Evolutionary conservation across 2,797 vertebrate species (phyloP).

Genomic region (Gadopsis marmoratus): DNA sequence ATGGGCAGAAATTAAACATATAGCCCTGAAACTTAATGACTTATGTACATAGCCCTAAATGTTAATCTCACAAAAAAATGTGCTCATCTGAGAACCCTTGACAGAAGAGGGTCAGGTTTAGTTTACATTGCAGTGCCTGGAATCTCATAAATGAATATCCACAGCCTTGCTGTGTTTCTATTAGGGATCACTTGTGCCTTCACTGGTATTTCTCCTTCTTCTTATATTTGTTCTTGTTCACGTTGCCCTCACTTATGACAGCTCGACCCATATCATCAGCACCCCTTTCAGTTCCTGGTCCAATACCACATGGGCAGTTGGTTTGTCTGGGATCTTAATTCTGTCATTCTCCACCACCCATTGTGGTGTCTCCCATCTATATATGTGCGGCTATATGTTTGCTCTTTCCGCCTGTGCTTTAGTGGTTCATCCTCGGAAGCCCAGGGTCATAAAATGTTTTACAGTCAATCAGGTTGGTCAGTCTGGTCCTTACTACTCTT

Average conservation of each 20-base stretch:
- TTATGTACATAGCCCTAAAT: conserved; percentile 2
- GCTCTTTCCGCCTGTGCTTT: background rate
- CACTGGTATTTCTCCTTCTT: conserved; percentile 3
- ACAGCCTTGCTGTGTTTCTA: background rate
- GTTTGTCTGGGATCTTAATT: conserved; percentile 12
- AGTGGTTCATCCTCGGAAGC: background rate
- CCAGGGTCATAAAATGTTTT: conserved; percentile 1
- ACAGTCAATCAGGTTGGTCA: background rate
- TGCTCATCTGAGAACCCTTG: background rate
- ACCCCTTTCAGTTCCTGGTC: background rate
- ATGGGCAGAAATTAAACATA: conserved; percentile 8
- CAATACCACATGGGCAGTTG: conserved; percentile 6
- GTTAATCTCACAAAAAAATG: conserved; percentile 3
- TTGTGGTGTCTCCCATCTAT: conserved; percentile 2
- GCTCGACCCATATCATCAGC: background rate
- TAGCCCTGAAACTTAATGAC: background rate
- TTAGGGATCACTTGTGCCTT: background rate
- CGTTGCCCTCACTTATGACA: conserved; percentile 17
- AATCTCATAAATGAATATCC: conserved; percentile 11
- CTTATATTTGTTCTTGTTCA: conserved; percentile 19
- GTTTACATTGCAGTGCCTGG: conserved; percentile 9
- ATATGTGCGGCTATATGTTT: background rate
- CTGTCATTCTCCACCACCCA: conserved; percentile 7
- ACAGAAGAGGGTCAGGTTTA: conserved; percentile 20
- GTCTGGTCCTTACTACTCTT: background rate